A percentile compares a stretch with the other conserved stretches of the same genome.
Conservation (phyloP, 2,113 vertebrate species). For the Eublepharis macularius region DNA sequence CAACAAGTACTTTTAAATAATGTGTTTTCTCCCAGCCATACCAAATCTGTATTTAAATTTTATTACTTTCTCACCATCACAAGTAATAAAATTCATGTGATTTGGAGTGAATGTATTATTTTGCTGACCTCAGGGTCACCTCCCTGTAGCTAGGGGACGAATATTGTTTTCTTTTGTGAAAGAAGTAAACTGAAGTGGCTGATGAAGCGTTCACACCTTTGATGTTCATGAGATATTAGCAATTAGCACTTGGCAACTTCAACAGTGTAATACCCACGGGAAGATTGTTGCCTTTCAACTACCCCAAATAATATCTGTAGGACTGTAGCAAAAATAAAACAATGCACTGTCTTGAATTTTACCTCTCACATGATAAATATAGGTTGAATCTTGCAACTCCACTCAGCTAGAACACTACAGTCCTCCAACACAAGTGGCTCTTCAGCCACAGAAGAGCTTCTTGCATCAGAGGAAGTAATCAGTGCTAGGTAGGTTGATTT, state of each 20-base stretch:
- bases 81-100: not conserved
- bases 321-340: not conserved
- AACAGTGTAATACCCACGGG: not conserved
- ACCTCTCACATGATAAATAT: not conserved
- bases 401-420: not conserved
- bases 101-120: not conserved
- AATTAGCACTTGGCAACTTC: not conserved
- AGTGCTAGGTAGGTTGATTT: too few relatives aligned
- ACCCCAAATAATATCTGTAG: not conserved
- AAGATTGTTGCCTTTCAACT: not conserved
- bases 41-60: not conserved
- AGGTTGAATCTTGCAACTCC: not conserved
- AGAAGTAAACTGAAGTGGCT: not conserved
- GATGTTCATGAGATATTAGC: not conserved
- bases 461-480: too few relatives aligned
- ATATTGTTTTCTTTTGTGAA: not conserved
- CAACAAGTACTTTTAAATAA: not conserved
- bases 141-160: not conserved
- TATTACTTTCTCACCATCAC: not conserved
- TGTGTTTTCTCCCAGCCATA: not conserved
- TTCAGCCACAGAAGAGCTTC: too few relatives aligned
- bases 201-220: not conserved
- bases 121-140: not conserved
- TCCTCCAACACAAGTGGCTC: too few relatives aligned
- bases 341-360: not conserved